Percentiles rank a stretch among this genome's conserved stretches.
These are phyloP conservation scores for Takifugu bimaculatus DNA, from an alignment of 2,113 vertebrate genomes.

Conservation along the genomic window DNA sequence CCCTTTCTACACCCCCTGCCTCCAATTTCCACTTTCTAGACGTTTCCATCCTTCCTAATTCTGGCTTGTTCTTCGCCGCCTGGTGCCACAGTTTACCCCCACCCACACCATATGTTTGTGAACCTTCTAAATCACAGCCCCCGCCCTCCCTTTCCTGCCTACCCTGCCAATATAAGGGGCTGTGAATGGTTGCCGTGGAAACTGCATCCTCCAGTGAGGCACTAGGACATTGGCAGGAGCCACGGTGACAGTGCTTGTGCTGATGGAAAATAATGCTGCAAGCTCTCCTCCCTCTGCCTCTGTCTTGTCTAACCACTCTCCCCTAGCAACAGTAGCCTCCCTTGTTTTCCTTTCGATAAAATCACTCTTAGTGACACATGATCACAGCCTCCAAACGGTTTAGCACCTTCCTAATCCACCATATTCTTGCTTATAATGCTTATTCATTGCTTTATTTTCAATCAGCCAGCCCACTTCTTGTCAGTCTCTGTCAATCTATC, in stretches of 20 bases:
- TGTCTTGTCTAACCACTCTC: slow-evolving; percentile 46
- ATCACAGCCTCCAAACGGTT: slow-evolving; percentile 15
- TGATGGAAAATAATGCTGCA: slow-evolving; percentile 71
- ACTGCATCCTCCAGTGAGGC: slow-evolving; percentile 71
- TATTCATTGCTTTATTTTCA: slow-evolving; percentile 1
- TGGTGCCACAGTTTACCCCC: slow-evolving; percentile 23
- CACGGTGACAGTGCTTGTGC: slow-evolving; percentile 67
- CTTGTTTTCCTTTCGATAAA: slow-evolving; percentile 19
- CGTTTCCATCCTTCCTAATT: not conserved
- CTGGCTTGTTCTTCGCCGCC: slow-evolving; percentile 27
- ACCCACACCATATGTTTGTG: slow-evolving; percentile 51
- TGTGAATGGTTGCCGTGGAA: slow-evolving; percentile 77
- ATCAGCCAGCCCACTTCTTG: not conserved
- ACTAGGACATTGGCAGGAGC: slow-evolving; percentile 55
- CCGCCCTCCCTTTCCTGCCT: slow-evolving; percentile 19
- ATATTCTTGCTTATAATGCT: slow-evolving; percentile 1
- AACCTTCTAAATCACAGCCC: slow-evolving; percentile 27
- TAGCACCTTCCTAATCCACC: slow-evolving; percentile 6
- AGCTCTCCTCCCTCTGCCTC: slow-evolving; percentile 42
- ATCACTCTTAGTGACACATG: slow-evolving; percentile 19
- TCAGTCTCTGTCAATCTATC: not conserved
- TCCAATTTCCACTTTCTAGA: slow-evolving; percentile 11
- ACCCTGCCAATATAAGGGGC: slow-evolving; percentile 39
- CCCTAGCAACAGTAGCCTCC: slow-evolving; percentile 70
- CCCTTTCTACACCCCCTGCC: slow-evolving; percentile 24